Evolutionary conservation across 2,797 vertebrate species (phyloP).

Genomic region (Gobionotothen gibberifrons): DNA sequence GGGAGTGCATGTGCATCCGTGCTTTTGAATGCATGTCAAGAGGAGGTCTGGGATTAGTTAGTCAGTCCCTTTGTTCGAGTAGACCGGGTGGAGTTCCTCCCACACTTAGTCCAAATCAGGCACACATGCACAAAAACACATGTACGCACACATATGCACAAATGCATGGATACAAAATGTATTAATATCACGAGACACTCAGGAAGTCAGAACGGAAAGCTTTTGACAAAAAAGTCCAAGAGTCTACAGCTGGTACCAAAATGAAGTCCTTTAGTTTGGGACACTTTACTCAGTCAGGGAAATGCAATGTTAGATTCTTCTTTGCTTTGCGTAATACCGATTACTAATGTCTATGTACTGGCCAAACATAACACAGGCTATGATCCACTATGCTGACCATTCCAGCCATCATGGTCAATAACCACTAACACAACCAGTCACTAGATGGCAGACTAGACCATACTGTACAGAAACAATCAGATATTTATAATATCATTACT

Average conservation of each 20-base stretch:
- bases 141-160: slow-evolving; percentile 16
- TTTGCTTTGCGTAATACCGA: not conserved
- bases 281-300: not conserved
- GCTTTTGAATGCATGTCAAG: slow-evolving; percentile 40
- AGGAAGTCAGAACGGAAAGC: slow-evolving; percentile 7
- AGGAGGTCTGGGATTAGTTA: slow-evolving; percentile 75
- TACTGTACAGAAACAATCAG: slow-evolving; percentile 18
- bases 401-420: not conserved
- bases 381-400: not conserved
- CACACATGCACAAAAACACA: slow-evolving; percentile 32
- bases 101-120: slow-evolving; percentile 56
- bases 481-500: not conserved
- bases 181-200: slow-evolving; percentile 33
- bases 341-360: not conserved
- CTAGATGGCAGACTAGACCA: slow-evolving; percentile 77
- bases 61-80: slow-evolving; percentile 67
- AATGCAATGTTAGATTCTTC: not conserved
- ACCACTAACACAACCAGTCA: slow-evolving; percentile 55
- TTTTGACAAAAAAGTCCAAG: slow-evolving; percentile 1
- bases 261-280: not conserved
- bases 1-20: slow-evolving; percentile 16
- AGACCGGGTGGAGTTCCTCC: slow-evolving; percentile 68
- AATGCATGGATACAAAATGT: slow-evolving; percentile 14
- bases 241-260: slow-evolving; percentile 10
- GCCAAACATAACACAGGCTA: not conserved